phyloP scores from a whole-genome alignment of 2,113 vertebrate species.

The Leucosticte australis region DNA sequence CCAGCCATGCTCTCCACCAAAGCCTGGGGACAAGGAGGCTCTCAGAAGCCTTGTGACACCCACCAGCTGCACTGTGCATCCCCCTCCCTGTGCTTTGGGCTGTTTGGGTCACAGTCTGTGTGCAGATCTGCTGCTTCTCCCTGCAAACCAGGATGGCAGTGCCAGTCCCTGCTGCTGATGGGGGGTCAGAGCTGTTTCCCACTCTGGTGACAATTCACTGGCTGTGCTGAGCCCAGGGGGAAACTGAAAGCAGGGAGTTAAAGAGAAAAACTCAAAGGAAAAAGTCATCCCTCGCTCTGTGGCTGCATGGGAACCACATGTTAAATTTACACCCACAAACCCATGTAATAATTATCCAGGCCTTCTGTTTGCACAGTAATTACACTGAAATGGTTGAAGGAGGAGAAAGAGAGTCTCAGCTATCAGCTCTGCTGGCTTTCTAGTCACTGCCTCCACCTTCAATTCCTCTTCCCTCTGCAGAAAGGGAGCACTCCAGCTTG shows the following conservation, averaged over 20 bases:
- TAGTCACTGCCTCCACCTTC: neutral
- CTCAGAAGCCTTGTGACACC: neutral
- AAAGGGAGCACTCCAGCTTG: accelerated
- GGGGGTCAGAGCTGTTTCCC: neutral
- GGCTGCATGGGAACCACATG: accelerated
- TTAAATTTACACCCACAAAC: slow-evolving; percentile 22
- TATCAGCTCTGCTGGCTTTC: neutral
- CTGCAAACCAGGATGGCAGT: neutral
- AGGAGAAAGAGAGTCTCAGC: neutral
- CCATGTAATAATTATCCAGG: neutral
- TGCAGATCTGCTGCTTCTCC: neutral
- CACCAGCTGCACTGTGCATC: neutral
- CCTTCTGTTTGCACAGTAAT: slow-evolving; percentile 3
- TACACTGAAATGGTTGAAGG: neutral
- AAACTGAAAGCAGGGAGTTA: neutral
- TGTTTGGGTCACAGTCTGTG: neutral
- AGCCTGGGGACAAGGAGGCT: neutral
- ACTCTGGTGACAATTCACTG: neutral
- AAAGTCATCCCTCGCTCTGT: neutral
- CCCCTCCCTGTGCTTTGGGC: neutral
- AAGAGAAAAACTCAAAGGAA: neutral
- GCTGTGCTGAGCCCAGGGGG: neutral
- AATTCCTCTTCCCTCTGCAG: neutral
- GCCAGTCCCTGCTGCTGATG: neutral
- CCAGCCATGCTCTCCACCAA: neutral